Evolutionary conservation across 2,888 invertebrate species (phyloP), one percentile per base, ranked within the genome.

Genomic region (Polydrusus tereticollis): DNA sequence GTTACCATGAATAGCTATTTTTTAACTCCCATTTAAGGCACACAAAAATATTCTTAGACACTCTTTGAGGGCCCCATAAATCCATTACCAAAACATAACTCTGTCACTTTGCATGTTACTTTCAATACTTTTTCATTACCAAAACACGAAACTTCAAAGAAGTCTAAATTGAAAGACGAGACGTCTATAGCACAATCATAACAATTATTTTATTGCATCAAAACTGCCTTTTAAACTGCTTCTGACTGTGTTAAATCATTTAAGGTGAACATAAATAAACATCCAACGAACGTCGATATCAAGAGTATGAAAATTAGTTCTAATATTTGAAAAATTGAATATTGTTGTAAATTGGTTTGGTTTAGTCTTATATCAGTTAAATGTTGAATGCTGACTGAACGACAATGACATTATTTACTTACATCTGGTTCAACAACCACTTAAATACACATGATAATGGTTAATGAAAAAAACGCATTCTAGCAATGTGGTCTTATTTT

Each of bases 181-280:
- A 50, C 63, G 41, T 41, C 41, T 41, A 6, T 41, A 41, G n/a
- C 41, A n/a, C 41, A 41, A 64, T 64, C 64, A 64, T 52, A 64
- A 50, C 64, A 64, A 64, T 52, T 63, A 62, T 62, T 69, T 63
- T 57, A 69, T 69, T 69, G 62, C 55, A 63, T 63, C 45, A 43
- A 55, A 58, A 64, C 58, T 36, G 64, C 58, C 64, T 57, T 70
- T 63, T 64, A 52, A 59, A 47, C 20, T 50, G 59, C 67, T 59
- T 59, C 36, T 67, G 67, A 67, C 58, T 67, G 47, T 45, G 58
- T 67, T 67, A 59, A 67, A 67, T 67, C 57, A 67, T 29, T 59
- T 47, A 47, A 41, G 45, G 50, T 57, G 33, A n/a, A 67, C 59
- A 38, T 47, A 67, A 67, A 67, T 59, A 59, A 59, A 58, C 33